phyloP scores from a whole-genome alignment of 37 sponge, comb jelly and placozoan genomes.

The Geodia barretti region DNA sequence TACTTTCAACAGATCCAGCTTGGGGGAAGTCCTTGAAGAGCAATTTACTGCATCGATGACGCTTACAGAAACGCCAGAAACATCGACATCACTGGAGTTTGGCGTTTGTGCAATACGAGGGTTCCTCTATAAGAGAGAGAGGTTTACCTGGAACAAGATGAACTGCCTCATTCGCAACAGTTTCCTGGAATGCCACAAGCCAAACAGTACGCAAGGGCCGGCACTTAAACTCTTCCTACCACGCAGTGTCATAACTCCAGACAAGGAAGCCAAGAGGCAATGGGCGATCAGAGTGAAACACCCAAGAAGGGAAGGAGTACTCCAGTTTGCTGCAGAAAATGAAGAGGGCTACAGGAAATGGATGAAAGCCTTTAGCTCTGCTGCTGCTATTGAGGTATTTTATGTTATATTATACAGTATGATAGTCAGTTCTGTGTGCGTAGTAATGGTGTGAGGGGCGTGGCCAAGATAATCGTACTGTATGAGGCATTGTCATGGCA shows the following conservation, averaged over 20 bases:
- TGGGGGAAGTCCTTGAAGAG: not conserved
- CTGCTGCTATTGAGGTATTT: slow-evolving; percentile 27
- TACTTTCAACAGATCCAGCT: too few relatives aligned
- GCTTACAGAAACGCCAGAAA: not conserved
- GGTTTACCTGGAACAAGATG: slow-evolving; percentile 55
- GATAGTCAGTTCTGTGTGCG: too few relatives aligned
- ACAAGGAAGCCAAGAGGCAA: slow-evolving; percentile 43
- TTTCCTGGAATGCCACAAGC: slow-evolving; percentile 71
- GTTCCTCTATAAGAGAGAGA: slow-evolving; percentile 48
- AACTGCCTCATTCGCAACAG: slow-evolving; percentile 62
- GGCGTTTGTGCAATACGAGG: slow-evolving; percentile 46
- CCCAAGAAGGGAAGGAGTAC: slow-evolving; percentile 53
- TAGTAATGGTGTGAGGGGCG: too few relatives aligned
- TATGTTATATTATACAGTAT: too few relatives aligned
- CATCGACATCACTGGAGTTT: slow-evolving; percentile 25
- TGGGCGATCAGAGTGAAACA: slow-evolving; percentile 67
- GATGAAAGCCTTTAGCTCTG: slow-evolving; percentile 49
- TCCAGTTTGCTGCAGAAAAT: slow-evolving; percentile 68
- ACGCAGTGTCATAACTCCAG: slow-evolving; percentile 30
- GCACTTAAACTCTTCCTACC: slow-evolving; percentile 59
- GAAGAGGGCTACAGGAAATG: slow-evolving; percentile 42
- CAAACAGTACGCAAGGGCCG: not conserved
- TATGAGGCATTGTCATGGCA: too few relatives aligned
- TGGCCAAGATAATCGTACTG: too few relatives aligned
- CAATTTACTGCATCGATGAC: not conserved